These are phyloP conservation scores for Lasioglossum figueresi DNA, from an alignment of 2,888 invertebrate genomes.

Conservation along the genomic window DNA sequence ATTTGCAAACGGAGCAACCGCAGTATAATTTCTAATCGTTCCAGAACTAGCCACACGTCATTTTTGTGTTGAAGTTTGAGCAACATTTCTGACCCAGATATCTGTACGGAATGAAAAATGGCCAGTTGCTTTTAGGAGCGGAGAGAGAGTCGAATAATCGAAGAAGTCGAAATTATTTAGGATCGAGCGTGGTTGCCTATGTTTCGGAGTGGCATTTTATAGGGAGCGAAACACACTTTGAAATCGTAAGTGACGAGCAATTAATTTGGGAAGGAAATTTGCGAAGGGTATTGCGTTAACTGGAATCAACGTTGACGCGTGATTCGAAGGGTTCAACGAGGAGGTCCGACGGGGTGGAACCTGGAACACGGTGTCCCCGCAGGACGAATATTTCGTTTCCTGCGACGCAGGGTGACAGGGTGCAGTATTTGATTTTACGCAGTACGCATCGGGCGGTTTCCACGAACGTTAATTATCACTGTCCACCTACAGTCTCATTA, in stretches of 20 bases:
- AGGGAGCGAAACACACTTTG: background rate
- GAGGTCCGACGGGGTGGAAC: constrained; percentile 44
- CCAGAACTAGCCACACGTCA: background rate
- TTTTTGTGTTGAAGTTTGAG: background rate
- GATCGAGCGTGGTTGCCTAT: background rate
- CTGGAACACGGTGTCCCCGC: constrained; percentile 61
- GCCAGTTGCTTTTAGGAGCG: no score
- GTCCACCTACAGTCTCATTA: constrained; percentile 83
- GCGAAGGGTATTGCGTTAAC: constrained; percentile 42
- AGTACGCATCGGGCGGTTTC: constrained; percentile 80
- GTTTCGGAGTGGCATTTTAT: background rate
- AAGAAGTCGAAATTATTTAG: background rate
- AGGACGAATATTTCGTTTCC: constrained; percentile 81
- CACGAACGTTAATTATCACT: constrained; percentile 83
- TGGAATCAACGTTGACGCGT: constrained; percentile 37
- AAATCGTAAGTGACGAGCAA: background rate
- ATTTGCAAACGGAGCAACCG: no score
- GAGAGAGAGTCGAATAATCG: background rate
- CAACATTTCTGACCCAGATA: background rate
- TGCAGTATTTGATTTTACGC: constrained; percentile 82
- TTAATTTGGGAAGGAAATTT: constrained; percentile 1
- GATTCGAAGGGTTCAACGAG: constrained; percentile 41
- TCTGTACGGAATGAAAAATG: background rate
- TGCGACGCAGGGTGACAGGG: constrained; percentile 68
- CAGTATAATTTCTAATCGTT: background rate